Percentiles rank a stretch among this genome's conserved stretches.
Conservation (phyloP, 2,797 vertebrate genomes). For the Allobates femoralis region DNA sequence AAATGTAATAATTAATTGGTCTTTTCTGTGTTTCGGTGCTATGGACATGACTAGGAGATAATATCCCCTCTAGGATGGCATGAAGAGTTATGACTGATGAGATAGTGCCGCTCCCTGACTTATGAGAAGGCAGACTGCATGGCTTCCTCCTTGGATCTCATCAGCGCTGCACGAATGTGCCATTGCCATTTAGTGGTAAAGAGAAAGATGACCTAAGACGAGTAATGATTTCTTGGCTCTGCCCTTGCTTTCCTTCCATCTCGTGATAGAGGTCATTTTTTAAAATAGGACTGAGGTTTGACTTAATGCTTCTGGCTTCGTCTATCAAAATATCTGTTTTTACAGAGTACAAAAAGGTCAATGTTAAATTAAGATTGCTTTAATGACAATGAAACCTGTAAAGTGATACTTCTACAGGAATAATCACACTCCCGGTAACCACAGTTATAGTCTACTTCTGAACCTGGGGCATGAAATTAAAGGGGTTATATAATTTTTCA, state of each 20-base stretch:
- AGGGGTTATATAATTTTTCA: no score
- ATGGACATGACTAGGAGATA: neutral
- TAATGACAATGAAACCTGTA: neutral
- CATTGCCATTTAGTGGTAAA: neutral
- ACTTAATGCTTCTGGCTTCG: neutral
- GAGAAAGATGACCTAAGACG: conserved; percentile 15
- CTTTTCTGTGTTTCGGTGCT: neutral
- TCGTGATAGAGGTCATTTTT: conserved; percentile 48
- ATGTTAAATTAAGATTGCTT: neutral
- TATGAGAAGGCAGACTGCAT: conserved; percentile 11
- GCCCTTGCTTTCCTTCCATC: no score
- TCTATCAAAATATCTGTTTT: neutral
- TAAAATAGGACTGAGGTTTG: conserved; percentile 32
- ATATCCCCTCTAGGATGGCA: neutral
- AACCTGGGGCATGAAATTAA: no score
- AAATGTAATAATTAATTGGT: no score
- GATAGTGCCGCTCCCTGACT: neutral
- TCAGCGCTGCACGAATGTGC: no score
- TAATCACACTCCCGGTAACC: no score
- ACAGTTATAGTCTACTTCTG: neutral
- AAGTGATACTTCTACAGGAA: neutral
- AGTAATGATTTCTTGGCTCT: conserved; percentile 30
- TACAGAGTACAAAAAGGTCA: neutral
- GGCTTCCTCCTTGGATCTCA: neutral
- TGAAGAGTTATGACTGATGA: neutral